A percentile compares a stretch with the other conserved stretches of the same genome.
phyloP scores from a whole-genome alignment of 2,797 vertebrate genomes.

The Crypturellus tataupa region DNA sequence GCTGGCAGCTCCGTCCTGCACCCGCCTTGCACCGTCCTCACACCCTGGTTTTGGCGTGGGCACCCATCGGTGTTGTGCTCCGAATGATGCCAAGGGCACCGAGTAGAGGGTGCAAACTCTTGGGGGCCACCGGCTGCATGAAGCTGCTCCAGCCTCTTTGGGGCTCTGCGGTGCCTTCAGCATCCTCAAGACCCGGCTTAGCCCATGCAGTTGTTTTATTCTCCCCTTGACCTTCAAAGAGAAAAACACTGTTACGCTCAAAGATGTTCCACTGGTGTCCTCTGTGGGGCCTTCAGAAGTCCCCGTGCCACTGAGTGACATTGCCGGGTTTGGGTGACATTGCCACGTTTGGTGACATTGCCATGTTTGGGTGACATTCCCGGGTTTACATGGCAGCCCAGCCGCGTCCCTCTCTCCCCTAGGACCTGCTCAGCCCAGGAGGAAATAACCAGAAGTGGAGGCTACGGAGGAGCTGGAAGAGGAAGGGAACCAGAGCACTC shows the following conservation, averaged over 20 bases:
- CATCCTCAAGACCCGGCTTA: background rate
- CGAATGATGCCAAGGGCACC: background rate
- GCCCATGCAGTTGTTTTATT: background rate
- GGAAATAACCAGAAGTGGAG: background rate
- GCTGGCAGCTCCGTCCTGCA: background rate
- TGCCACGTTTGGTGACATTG: background rate
- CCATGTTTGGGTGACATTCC: background rate
- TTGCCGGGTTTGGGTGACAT: background rate
- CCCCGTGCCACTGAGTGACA: background rate
- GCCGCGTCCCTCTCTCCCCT: background rate
- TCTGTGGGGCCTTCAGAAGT: background rate
- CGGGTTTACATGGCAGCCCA: too few relatives aligned
- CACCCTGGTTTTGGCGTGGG: background rate
- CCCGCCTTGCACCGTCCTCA: background rate
- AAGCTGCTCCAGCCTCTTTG: background rate
- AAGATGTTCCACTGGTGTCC: background rate
- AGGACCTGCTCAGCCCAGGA: conserved; percentile 30
- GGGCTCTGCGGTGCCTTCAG: background rate
- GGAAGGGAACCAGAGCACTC: background rate
- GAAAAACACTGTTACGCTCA: background rate
- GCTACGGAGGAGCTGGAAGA: background rate
- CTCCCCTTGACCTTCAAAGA: background rate
- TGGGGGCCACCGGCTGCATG: background rate
- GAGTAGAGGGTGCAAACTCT: background rate
- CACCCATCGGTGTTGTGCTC: rapidly evolving